Evolutionary conservation across 2,113 vertebrate species (phyloP).

Genomic region (Andinoacara biseriatus): DNA sequence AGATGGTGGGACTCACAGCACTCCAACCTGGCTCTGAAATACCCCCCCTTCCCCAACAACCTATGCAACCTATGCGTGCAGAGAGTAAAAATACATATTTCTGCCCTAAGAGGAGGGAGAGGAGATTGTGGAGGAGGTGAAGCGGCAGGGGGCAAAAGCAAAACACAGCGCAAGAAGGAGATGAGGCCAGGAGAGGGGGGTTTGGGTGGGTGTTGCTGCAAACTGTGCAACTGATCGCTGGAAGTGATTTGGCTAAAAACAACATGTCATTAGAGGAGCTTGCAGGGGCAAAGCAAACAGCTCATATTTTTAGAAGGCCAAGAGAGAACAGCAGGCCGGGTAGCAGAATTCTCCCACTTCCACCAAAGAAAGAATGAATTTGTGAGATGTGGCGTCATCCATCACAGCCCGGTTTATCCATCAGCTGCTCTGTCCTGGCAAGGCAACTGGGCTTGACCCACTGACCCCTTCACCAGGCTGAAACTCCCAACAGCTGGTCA

Average conservation of each 20-base stretch:
- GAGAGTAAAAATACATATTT: conserved; percentile 93
- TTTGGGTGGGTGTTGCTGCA: conserved; percentile 67
- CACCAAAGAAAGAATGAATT: not conserved
- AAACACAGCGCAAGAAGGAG: conserved; percentile 9
- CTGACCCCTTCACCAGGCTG: conserved; percentile 10
- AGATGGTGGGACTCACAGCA: conserved; percentile 64
- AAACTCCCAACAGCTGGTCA: conserved; percentile 49
- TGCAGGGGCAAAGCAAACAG: conserved; percentile 93
- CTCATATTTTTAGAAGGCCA: conserved; percentile 86
- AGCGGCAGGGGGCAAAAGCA: conserved; percentile 67
- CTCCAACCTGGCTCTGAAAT: conserved; percentile 87
- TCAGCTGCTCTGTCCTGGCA: conserved; percentile 1
- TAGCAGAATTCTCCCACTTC: not conserved
- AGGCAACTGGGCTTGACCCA: not conserved
- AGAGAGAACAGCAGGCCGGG: conserved; percentile 4
- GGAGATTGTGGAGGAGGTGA: conserved; percentile 14
- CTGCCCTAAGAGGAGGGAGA: conserved; percentile 74
- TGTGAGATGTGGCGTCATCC: conserved; percentile 38
- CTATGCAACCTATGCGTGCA: conserved; percentile 86
- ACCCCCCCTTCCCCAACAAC: conserved; percentile 56
- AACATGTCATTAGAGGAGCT: conserved; percentile 93
- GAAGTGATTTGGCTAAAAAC: conserved; percentile 97
- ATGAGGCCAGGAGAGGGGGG: not conserved
- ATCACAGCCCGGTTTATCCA: conserved; percentile 44
- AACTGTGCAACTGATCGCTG: conserved; percentile 88